Conservation (phyloP, 2,888 invertebrate genomes). For the Dioctria linearis region DNA sequence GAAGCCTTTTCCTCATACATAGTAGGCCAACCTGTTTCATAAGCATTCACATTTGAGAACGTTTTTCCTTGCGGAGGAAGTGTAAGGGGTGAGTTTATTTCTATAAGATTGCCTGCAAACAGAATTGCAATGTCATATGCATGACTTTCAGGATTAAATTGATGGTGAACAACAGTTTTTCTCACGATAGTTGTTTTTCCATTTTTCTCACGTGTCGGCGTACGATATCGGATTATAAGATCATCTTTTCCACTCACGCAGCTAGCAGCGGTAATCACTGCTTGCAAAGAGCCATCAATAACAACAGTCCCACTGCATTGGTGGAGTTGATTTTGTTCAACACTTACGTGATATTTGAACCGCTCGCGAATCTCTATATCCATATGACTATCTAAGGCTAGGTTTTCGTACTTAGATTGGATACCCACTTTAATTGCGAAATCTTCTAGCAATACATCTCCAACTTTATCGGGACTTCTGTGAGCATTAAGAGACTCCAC, state of each 20-base stretch:
- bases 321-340: not conserved
- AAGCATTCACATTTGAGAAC: not conserved
- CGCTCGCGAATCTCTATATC: not conserved
- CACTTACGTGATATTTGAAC: constrained; percentile 1
- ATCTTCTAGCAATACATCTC: not conserved
- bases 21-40: not conserved
- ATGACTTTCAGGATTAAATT: not conserved
- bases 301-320: constrained; percentile 3
- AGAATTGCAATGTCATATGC: not conserved
- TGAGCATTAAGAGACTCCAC: not conserved
- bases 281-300: not conserved
- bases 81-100: not conserved
- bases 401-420: not conserved
- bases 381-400: not conserved
- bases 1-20: not conserved
- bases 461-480: not conserved
- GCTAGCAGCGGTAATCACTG: not conserved
- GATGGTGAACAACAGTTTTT: not conserved
- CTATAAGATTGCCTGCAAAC: not conserved
- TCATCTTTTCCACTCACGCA: not conserved
- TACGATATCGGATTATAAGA: not conserved
- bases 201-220: not conserved
- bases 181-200: not conserved
- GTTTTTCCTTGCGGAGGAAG: not conserved
- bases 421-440: not conserved